Base-by-base conservation (phyloP, 2,113 vertebrate genomes). In the Calypte anna region DNA sequence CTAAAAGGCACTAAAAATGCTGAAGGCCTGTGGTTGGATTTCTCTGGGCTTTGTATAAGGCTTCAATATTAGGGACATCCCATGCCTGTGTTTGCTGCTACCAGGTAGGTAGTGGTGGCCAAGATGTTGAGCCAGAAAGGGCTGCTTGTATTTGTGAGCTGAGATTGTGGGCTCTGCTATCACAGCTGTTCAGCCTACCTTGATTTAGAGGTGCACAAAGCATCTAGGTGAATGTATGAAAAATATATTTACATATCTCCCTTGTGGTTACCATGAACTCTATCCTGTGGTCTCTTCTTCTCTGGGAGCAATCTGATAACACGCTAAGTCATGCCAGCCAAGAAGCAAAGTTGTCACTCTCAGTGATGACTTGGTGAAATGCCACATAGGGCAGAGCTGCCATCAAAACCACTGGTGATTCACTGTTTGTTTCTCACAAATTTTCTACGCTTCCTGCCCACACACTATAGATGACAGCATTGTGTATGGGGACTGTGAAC, bases 361-460 rank as follows among this genome's bases (percentile, higher is more conserved):
- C 57, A 89, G 58, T 82, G 90, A 80, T 85, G 81, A 50, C 94
- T 96, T 96, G 94, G 75, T 93, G 82, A 57, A 13, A 43, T 81
- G 69, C 83, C 94, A 92, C 30, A 1, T 17, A 78, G 90, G 78
- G 61, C 81, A 86, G 80, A 74, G 63, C 86, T 74, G 83, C 73
- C 58, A 82, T 86, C 67, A 69, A 57, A 91, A 77, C 97, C 87
- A 72, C 59, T 93, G 64, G 62, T 80, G 95, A 92, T 93, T 93
- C 73, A 85, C 50, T 79, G 69, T 94, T 91, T 94, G 91, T 94
- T 97, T 97, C 72, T 90, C 83, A 93, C 95, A 95, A 17, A 44
- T 72, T 83, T 94, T 94, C 86, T 90, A 31, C 8, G 2, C 89
- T 86, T 63, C 30, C 80, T 94, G 87, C 91, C 92, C 91, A 76